Percentiles rank a stretch among this genome's conserved stretches.
Conservation (phyloP, 2,113 vertebrate species). For the Oncorhynchus nerka region DNA sequence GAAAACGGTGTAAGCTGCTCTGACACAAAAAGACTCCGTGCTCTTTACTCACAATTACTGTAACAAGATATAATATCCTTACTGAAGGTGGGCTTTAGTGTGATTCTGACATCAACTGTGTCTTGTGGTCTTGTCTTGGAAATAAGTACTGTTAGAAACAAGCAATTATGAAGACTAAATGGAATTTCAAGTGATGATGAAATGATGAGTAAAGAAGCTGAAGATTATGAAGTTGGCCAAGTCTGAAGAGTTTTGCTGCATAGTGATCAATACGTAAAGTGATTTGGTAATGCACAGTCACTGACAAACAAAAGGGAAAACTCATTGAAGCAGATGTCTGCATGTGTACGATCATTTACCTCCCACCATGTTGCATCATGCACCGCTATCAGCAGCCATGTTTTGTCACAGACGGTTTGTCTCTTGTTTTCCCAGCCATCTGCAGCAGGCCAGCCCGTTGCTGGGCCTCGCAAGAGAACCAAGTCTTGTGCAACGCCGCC, state of each 20-base stretch:
- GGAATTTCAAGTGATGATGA: slow-evolving; percentile 29
- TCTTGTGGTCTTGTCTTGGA: neutral
- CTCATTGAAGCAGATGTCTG: slow-evolving; percentile 25
- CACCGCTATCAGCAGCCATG: slow-evolving; percentile 38
- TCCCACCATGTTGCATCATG: slow-evolving; percentile 41
- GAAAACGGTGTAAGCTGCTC: slow-evolving; percentile 19
- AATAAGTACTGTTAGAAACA: neutral
- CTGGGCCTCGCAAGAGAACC: slow-evolving; percentile 46
- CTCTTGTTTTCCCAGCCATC: slow-evolving; percentile 49
- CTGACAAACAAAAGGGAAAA: slow-evolving; percentile 39
- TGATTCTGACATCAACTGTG: neutral
- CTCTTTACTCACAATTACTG: neutral
- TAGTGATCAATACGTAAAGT: slow-evolving; percentile 36
- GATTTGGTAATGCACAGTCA: slow-evolving; percentile 33
- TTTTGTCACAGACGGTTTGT: slow-evolving; percentile 38
- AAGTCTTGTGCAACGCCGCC: slow-evolving; percentile 56
- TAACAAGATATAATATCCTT: no score
- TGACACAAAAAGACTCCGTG: neutral
- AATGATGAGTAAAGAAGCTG: slow-evolving; percentile 13
- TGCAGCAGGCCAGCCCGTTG: slow-evolving; percentile 53
- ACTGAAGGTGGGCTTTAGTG: neutral
- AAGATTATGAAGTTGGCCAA: slow-evolving; percentile 23
- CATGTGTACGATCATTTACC: neutral
- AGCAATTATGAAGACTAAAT: neutral
- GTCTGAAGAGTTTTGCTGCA: slow-evolving; percentile 34